Conservation (phyloP, 2,113 vertebrate species). For the Corydoras maculifer region DNA sequence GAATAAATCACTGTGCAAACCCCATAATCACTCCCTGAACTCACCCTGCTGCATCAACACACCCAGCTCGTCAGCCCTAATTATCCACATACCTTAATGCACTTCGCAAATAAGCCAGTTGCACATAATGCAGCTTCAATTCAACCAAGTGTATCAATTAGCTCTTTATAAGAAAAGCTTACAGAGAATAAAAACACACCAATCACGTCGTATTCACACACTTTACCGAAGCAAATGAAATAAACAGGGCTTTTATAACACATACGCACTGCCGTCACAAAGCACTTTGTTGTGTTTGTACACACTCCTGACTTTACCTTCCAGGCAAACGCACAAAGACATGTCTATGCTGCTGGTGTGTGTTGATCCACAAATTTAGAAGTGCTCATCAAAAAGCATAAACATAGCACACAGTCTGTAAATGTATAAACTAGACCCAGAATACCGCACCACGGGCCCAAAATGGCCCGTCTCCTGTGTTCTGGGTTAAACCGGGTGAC, state of each 20-base stretch:
- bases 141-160: too few relatives aligned
- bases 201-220: too few relatives aligned
- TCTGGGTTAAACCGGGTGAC: background rate
- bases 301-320: too few relatives aligned
- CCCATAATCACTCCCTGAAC: background rate
- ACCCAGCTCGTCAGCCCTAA: background rate
- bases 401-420: background rate
- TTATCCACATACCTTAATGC: background rate
- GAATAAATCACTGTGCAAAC: too few relatives aligned
- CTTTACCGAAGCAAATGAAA: too few relatives aligned
- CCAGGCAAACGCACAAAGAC: background rate
- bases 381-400: background rate
- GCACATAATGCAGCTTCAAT: too few relatives aligned
- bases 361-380: background rate
- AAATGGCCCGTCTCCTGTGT: slow-evolving; percentile 4
- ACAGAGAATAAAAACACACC: too few relatives aligned
- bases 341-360: background rate
- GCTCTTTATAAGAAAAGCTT: too few relatives aligned
- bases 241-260: too few relatives aligned
- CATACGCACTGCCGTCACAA: background rate
- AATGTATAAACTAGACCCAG: background rate
- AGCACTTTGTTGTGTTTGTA: background rate
- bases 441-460: background rate
- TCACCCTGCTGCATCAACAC: background rate
- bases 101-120: background rate